phyloP scores from a whole-genome alignment of 2,888 invertebrate genomes.

The Congeria kusceri region DNA sequence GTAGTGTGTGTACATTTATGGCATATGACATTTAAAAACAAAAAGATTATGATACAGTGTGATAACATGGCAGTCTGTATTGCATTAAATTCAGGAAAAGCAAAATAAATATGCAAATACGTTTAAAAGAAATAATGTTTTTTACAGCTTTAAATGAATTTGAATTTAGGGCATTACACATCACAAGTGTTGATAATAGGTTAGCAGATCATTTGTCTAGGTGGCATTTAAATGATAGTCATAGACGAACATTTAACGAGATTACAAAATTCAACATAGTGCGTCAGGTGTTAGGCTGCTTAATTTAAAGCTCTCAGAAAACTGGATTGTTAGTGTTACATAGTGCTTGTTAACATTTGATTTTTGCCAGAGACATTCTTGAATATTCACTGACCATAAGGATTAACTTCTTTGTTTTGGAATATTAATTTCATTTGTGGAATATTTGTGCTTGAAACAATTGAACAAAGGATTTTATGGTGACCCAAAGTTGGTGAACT shows the following conservation, averaged over 20 bases:
- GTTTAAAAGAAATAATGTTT: conserved; percentile 43
- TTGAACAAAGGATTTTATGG: too few species aligned
- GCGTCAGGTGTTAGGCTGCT: too few species aligned
- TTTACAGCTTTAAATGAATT: conserved; percentile 20
- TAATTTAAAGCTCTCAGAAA: too few species aligned
- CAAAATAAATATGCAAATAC: conserved; percentile 21
- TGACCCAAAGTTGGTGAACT: too few species aligned
- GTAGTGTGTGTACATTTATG: conserved; percentile 37
- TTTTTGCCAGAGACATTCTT: too few species aligned
- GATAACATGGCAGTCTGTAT: conserved; percentile 27
- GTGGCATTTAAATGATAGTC: conserved; percentile 24
- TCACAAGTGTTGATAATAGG: conserved; percentile 21
- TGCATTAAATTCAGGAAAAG: conserved; percentile 27
- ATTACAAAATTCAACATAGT: too few species aligned
- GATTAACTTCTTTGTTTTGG: too few species aligned
- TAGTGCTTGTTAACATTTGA: too few species aligned
- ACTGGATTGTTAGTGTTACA: too few species aligned
- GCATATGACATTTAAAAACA: conserved; percentile 13
- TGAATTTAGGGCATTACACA: conserved; percentile 28
- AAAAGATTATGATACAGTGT: conserved; percentile 22
- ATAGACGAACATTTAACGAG: conserved; percentile 8
- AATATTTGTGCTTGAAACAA: too few species aligned
- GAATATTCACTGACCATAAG: too few species aligned
- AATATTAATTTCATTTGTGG: too few species aligned
- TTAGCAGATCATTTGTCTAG: conserved; percentile 39